Percentiles rank a stretch among this genome's conserved stretches.
Evolutionary conservation across 2,888 invertebrate genomes (phyloP).

Genomic region (Arrhopalites spinosus): DNA sequence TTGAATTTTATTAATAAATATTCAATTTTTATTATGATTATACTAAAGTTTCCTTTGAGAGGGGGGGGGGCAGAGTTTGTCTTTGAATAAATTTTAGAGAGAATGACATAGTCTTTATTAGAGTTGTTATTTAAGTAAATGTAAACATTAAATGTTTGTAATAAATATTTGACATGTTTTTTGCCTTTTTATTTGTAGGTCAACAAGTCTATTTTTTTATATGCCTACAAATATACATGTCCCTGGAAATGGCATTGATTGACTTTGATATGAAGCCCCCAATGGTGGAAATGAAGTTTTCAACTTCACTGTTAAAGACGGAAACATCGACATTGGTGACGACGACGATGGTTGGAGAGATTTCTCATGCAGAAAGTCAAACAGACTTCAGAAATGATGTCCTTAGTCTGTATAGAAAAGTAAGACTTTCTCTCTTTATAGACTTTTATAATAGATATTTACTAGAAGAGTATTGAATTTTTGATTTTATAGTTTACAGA

Average conservation of each 20-base stretch:
- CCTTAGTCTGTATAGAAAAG: conserved; percentile 19
- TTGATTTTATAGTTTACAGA: not conserved
- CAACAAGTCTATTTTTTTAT: not conserved
- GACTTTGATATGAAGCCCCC: not conserved
- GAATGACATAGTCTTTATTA: too few relatives aligned
- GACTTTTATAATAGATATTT: not conserved
- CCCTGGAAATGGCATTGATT: not conserved
- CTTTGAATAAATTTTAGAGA: too few relatives aligned
- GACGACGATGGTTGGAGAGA: not conserved
- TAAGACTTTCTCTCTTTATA: not conserved
- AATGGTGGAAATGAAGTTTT: too few relatives aligned
- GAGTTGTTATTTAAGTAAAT: too few relatives aligned
- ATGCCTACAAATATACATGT: too few relatives aligned
- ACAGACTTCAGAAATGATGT: conserved; percentile 39
- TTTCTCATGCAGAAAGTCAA: conserved; percentile 31
- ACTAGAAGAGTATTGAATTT: not conserved
- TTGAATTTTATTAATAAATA: too few relatives aligned
- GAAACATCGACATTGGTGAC: not conserved
- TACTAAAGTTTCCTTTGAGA: too few relatives aligned
- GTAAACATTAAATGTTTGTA: not conserved
- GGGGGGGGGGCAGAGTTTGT: too few relatives aligned
- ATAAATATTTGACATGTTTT: not conserved
- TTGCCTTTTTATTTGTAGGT: not conserved
- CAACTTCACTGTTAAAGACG: not conserved
- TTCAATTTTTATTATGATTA: too few relatives aligned